These are phyloP conservation scores for Callorhinus ursinus DNA, from an alignment of 2,113 vertebrate genomes.

Conservation along the genomic window DNA sequence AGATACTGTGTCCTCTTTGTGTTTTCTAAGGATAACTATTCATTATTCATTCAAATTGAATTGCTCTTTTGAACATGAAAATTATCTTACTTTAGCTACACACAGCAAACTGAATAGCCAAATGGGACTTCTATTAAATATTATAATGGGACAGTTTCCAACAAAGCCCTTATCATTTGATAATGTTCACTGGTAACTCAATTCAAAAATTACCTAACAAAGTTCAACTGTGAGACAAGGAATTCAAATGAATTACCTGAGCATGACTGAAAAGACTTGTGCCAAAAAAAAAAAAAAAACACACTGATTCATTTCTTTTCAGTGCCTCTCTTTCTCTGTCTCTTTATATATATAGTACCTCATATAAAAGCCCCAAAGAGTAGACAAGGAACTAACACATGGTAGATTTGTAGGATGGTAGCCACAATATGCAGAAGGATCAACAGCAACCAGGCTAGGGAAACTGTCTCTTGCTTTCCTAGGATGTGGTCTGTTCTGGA, in stretches of 20 bases:
- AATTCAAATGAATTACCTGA: conserved; percentile 10
- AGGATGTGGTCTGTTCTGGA: neutral
- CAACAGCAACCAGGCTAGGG: neutral
- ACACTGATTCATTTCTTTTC: neutral
- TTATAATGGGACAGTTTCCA: neutral
- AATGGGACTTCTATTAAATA: conserved; percentile 16
- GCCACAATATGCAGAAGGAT: neutral
- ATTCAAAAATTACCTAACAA: conserved; percentile 51
- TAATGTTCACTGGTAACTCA: conserved; percentile 46
- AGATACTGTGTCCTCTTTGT: neutral
- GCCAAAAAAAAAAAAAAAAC: neutral
- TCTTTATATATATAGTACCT: neutral
- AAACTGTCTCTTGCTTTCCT: neutral
- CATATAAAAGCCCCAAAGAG: neutral
- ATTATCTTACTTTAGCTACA: conserved; percentile 39
- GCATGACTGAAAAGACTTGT: neutral
- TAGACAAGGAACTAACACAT: neutral
- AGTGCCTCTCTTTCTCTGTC: neutral
- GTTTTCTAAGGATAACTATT: conserved; percentile 39
- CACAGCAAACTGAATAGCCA: conserved; percentile 16
- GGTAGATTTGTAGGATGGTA: neutral
- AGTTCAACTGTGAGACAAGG: conserved; percentile 50
- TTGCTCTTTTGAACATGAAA: conserved; percentile 35
- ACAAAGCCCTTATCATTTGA: conserved; percentile 13
- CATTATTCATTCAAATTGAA: conserved; percentile 49